phyloP scores from a whole-genome alignment of 1,140 invertebrate species.

The Octopus sinensis region DNA sequence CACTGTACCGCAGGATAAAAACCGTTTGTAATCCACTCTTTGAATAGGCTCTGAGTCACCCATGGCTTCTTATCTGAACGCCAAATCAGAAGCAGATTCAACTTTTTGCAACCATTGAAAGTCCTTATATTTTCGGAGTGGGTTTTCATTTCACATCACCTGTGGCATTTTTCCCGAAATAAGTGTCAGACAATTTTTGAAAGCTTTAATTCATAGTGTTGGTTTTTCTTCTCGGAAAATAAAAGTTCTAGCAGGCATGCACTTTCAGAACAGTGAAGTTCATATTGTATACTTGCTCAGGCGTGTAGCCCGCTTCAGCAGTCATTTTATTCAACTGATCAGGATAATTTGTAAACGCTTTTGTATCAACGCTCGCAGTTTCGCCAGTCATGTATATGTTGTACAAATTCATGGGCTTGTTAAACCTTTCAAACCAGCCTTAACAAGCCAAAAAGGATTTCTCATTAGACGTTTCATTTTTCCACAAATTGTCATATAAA shows the following conservation, averaged over 20 bases:
- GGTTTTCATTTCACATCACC: no score
- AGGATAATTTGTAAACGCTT: background rate
- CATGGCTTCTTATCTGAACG: no score
- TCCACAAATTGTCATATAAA: background rate
- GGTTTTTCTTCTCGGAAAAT: background rate
- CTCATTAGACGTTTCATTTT: background rate
- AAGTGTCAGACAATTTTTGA: background rate
- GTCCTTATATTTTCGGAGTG: no score
- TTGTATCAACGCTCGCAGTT: slow-evolving; percentile 4
- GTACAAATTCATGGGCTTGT: background rate
- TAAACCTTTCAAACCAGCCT: background rate
- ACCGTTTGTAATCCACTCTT: no score
- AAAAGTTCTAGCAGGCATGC: background rate
- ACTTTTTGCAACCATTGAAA: no score
- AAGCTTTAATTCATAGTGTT: background rate
- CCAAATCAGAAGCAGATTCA: no score
- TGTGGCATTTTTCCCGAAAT: no score
- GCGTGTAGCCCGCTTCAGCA: background rate
- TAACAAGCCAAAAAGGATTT: background rate
- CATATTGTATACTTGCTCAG: background rate
- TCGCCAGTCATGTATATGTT: background rate
- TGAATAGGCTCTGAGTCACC: no score
- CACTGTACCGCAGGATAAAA: no score
- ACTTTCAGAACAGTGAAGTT: background rate
- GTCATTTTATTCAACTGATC: background rate